Conservation (phyloP, 2,888 invertebrate species). For the Andricus quercusramuli region DNA sequence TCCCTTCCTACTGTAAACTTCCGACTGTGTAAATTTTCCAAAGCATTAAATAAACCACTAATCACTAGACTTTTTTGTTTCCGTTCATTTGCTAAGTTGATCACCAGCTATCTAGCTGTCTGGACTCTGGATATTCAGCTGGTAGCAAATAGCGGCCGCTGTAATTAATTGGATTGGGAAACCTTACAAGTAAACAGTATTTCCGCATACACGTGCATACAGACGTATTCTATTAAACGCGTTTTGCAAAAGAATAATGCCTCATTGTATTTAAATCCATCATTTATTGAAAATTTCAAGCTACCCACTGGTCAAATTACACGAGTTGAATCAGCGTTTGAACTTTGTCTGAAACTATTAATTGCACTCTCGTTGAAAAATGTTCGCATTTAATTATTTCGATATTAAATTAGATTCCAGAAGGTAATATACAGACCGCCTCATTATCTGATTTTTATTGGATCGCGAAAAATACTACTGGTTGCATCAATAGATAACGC, state of each 20-base stretch:
- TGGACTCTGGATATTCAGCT: slow-evolving; percentile 27
- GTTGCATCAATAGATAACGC: slow-evolving; percentile 19
- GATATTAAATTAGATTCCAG: background rate
- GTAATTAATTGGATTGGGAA: slow-evolving; percentile 73
- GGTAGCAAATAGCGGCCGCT: slow-evolving; percentile 57
- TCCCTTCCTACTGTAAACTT: background rate
- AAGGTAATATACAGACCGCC: background rate
- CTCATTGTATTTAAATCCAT: background rate
- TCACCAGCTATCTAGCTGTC: slow-evolving; percentile 20
- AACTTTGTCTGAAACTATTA: background rate
- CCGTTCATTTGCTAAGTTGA: slow-evolving; percentile 22
- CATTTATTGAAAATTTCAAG: background rate
- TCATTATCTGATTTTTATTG: slow-evolving; percentile 21
- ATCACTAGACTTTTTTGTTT: background rate
- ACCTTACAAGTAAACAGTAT: slow-evolving; percentile 63
- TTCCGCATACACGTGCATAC: slow-evolving; percentile 58
- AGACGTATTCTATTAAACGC: slow-evolving; percentile 51
- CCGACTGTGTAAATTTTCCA: background rate
- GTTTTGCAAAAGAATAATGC: slow-evolving; percentile 16
- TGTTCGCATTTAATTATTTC: background rate
- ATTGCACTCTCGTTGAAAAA: background rate
- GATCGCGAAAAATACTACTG: slow-evolving; percentile 15
- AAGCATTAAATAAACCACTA: background rate
- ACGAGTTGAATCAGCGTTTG: background rate
- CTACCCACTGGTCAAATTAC: background rate